Percentiles rank a stretch among this genome's conserved stretches.
These are phyloP conservation scores for Eulemur rubriventer DNA, from an alignment of 2,797 vertebrate species.

Conservation along the genomic window DNA sequence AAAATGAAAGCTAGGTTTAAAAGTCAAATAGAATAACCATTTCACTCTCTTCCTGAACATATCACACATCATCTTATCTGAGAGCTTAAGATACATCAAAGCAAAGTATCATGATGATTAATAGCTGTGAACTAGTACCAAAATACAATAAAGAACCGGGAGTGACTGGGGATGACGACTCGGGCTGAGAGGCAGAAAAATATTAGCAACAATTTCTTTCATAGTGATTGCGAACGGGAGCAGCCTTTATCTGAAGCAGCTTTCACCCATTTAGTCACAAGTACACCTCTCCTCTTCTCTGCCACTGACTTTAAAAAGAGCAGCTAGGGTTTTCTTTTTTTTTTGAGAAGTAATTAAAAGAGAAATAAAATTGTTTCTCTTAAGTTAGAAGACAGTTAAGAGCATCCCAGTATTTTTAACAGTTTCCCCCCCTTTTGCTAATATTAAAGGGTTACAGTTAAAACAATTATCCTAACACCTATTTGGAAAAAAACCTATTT, in stretches of 20 bases:
- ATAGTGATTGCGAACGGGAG: neutral
- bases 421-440: neutral
- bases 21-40: neutral
- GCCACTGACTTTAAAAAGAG: neutral
- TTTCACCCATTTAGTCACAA: neutral
- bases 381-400: neutral
- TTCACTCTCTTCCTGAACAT: neutral
- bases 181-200: neutral
- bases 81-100: neutral
- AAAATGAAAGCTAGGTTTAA: slow-evolving; percentile 6
- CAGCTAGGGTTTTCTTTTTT: neutral
- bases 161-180: neutral
- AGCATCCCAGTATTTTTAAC: neutral
- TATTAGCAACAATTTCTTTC: neutral
- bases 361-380: neutral
- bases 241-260: neutral
- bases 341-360: neutral
- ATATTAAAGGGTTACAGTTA: neutral
- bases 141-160: neutral
- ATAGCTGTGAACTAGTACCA: neutral
- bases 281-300: neutral
- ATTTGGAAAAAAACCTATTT: neutral
- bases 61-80: neutral
- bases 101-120: neutral
- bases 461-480: neutral